A percentile compares a stretch with the other conserved stretches of the same genome.
These are phyloP conservation scores for Barbus barbus DNA, from an alignment of 2,113 vertebrate species.

Conservation along the genomic window DNA sequence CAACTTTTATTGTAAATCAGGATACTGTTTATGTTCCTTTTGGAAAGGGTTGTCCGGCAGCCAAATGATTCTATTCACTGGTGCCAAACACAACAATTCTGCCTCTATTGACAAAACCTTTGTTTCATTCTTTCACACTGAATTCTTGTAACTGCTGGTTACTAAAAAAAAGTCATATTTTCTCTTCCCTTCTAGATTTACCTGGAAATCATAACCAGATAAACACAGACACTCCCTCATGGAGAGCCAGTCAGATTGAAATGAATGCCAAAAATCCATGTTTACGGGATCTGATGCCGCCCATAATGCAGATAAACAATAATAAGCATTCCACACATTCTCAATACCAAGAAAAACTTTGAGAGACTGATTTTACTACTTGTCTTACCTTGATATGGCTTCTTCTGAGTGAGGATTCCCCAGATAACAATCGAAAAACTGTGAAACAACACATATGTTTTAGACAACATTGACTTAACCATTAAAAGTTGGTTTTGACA, in stretches of 20 bases:
- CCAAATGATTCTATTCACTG: conserved; percentile 55
- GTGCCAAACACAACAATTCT: conserved; percentile 48
- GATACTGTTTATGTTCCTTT: neutral
- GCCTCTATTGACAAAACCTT: conserved; percentile 9
- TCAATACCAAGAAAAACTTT: neutral
- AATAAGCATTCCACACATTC: neutral
- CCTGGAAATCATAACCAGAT: neutral
- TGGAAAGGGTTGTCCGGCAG: conserved; percentile 38
- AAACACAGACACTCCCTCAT: neutral
- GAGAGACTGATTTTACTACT: neutral
- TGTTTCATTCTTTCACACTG: conserved; percentile 6
- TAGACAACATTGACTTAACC: neutral
- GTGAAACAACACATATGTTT: conserved; percentile 44
- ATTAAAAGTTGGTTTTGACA: neutral
- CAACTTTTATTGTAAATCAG: neutral
- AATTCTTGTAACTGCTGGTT: neutral
- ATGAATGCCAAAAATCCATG: neutral
- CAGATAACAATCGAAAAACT: conserved; percentile 96
- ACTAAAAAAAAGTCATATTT: neutral
- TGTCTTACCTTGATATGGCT: conserved; percentile 90
- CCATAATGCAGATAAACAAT: too few relatives aligned
- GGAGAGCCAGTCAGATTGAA: neutral
- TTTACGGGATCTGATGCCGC: neutral
- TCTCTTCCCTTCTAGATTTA: neutral
- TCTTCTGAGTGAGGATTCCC: conserved; percentile 96